Percentiles rank a stretch among this genome's conserved stretches.
phyloP scores from a whole-genome alignment of 2,888 invertebrate genomes.

The Blastobasis adustella region DNA sequence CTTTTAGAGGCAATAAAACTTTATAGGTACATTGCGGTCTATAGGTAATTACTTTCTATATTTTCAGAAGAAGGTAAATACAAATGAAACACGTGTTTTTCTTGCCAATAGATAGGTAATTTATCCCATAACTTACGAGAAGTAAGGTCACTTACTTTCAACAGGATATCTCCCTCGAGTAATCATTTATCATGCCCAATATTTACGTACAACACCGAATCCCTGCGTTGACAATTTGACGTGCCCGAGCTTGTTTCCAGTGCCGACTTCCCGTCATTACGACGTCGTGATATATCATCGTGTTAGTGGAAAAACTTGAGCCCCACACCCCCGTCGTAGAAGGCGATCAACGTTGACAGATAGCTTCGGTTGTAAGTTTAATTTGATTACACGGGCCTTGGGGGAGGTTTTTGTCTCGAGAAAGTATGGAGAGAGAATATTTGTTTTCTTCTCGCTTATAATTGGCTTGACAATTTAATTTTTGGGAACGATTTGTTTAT shows the following conservation, averaged over 20 bases:
- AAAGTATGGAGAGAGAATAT: not conserved
- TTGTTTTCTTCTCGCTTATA: not conserved
- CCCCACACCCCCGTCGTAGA: constrained; percentile 23
- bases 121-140: too few relatives aligned
- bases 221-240: constrained; percentile 10
- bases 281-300: constrained; percentile 9
- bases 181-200: too few relatives aligned
- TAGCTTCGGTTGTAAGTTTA: constrained; percentile 43
- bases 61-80: too few relatives aligned
- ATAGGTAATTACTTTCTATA: too few relatives aligned
- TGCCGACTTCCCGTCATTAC: constrained; percentile 39
- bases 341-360: constrained; percentile 46
- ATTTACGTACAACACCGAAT: constrained; percentile 1
- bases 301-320: constrained; percentile 2
- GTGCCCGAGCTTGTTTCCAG: constrained; percentile 7
- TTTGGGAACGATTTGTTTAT: too few relatives aligned
- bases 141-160: too few relatives aligned
- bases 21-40: too few relatives aligned
- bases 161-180: too few relatives aligned
- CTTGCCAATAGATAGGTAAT: too few relatives aligned
- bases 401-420: constrained; percentile 4
- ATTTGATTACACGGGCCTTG: constrained; percentile 42
- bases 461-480: too few relatives aligned
- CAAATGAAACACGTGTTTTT: too few relatives aligned
- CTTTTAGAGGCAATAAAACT: too few relatives aligned